These are phyloP conservation scores for Hypomecis atomaria DNA, from an alignment of 2,888 invertebrate species.

Conservation along the genomic window DNA sequence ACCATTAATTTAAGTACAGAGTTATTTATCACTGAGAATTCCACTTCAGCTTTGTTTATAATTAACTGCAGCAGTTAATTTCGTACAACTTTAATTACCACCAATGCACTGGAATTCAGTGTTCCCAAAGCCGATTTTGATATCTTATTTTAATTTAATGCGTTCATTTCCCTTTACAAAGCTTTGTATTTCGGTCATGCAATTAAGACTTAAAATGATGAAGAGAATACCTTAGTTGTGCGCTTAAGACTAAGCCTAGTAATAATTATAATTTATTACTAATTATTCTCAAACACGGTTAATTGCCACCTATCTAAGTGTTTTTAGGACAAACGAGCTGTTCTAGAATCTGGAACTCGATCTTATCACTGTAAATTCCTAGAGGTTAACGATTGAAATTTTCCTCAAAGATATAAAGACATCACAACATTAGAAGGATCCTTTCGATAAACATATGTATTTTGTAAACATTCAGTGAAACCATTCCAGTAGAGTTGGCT, in stretches of 20 bases:
- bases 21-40: background rate
- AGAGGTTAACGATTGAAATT: conserved; percentile 38
- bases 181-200: too few species aligned
- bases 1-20: conserved; percentile 7
- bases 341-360: conserved; percentile 45
- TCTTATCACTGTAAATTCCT: conserved; percentile 44
- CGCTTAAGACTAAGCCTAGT: too few species aligned
- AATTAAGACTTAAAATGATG: too few species aligned
- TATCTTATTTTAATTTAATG: too few species aligned
- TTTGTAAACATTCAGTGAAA: conserved; percentile 2
- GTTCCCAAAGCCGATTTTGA: too few species aligned
- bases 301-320: conserved; percentile 37
- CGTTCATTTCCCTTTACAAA: too few species aligned
- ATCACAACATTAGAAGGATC: conserved; percentile 8
- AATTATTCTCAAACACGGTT: conserved; percentile 40
- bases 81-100: too few species aligned
- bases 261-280: conserved; percentile 1
- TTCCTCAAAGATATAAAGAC: conserved; percentile 7
- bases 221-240: too few species aligned
- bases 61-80: background rate
- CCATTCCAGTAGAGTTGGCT: background rate
- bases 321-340: conserved; percentile 32
- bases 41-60: conserved; percentile 4
- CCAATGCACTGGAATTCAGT: too few species aligned
- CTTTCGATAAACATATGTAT: conserved; percentile 3